These are phyloP conservation scores for Callyntrura guangdongensis DNA, from an alignment of 2,888 invertebrate species.

Conservation along the genomic window DNA sequence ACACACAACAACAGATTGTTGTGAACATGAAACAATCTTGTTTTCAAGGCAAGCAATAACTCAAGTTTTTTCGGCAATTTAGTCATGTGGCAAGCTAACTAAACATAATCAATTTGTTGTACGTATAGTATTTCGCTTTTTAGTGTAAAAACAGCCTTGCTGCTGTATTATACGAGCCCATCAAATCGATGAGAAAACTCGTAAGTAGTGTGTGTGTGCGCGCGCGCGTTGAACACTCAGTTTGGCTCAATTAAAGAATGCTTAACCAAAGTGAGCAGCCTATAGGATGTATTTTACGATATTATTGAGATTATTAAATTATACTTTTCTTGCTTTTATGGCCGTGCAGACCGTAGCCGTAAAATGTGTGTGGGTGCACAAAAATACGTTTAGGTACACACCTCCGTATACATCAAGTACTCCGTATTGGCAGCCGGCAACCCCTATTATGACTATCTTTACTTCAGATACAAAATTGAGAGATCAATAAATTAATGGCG, in stretches of 20 bases:
- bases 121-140: neutral
- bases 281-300: constrained; percentile 1
- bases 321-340: constrained; percentile 28
- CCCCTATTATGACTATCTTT: constrained; percentile 15
- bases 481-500: constrained; percentile 28
- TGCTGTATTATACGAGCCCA: neutral
- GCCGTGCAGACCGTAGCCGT: neutral
- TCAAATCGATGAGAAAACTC: constrained; percentile 6
- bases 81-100: neutral
- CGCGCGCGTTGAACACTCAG: neutral
- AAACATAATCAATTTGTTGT: constrained; percentile 48
- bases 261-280: constrained; percentile 22
- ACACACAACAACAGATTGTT: neutral
- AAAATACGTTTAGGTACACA: neutral
- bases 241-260: constrained; percentile 42
- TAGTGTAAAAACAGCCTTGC: neutral
- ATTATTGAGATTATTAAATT: neutral
- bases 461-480: constrained; percentile 23
- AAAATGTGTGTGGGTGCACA: constrained; percentile 34
- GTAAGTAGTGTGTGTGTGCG: neutral
- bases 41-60: constrained; percentile 70
- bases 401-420: neutral
- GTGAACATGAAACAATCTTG: constrained; percentile 57
- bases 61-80: constrained; percentile 54
- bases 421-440: neutral